Conservation (phyloP, 1,140 invertebrate genomes). For the Drosophila mayri region DNA sequence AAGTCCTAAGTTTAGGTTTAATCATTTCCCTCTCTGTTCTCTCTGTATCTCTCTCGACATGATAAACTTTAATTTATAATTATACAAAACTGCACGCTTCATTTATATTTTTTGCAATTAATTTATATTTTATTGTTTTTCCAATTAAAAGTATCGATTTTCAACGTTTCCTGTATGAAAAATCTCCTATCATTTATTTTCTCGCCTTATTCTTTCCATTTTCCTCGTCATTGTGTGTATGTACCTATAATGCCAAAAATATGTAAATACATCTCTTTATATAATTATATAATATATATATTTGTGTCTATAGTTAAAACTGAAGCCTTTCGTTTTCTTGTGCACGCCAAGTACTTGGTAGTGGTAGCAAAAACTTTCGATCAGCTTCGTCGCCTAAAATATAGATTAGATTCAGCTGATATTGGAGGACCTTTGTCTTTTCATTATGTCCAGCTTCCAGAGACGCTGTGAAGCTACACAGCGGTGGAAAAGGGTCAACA, state of each 20-base stretch:
- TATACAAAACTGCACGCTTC: constrained; percentile 73
- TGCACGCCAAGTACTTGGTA: too few relatives aligned
- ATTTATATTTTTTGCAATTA: constrained; percentile 22
- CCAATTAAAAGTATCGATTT: constrained; percentile 63
- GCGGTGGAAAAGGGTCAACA: too few relatives aligned
- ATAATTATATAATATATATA: constrained; percentile 50
- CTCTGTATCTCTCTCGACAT: constrained; percentile 45
- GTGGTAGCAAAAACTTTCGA: constrained; percentile 56
- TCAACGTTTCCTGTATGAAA: constrained; percentile 70
- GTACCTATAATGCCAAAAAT: constrained; percentile 79
- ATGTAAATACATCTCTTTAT: constrained; percentile 80
- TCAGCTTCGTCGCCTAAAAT: too few relatives aligned
- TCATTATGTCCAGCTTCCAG: constrained; percentile 89
- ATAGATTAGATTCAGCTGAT: too few relatives aligned
- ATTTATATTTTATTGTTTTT: constrained; percentile 47
- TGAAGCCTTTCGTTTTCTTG: constrained; percentile 79
- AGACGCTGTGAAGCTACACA: constrained; percentile 85
- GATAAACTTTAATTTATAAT: constrained; percentile 77
- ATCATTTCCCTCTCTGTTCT: not conserved
- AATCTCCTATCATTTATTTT: too few relatives aligned
- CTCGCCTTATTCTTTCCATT: constrained; percentile 6
- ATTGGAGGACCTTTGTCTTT: constrained; percentile 88
- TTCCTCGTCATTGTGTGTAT: constrained; percentile 48
- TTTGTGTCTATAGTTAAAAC: constrained; percentile 75
- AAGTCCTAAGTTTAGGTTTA: constrained; percentile 41